These are phyloP conservation scores for Cephus pulcher DNA, from an alignment of 2,888 invertebrate genomes.

Conservation along the genomic window DNA sequence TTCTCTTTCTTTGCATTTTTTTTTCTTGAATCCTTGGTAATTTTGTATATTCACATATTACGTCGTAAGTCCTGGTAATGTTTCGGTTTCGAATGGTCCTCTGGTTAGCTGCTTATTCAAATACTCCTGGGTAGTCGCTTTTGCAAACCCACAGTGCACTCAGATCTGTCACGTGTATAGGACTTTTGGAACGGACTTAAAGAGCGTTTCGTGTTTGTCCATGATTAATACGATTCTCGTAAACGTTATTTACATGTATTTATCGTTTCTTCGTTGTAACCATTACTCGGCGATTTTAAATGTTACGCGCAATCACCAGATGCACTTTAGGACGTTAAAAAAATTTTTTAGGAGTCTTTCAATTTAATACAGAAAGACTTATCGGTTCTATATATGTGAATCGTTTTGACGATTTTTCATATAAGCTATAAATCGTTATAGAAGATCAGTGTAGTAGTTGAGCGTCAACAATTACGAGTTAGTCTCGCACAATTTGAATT, in stretches of 20 bases:
- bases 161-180: not conserved
- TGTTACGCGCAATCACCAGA: not conserved
- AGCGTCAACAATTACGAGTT: not conserved
- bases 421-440: too few relatives aligned
- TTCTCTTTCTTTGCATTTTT: not conserved
- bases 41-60: not conserved
- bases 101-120: not conserved
- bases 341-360: not conserved
- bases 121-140: not conserved
- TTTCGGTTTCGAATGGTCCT: not conserved
- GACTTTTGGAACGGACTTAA: not conserved
- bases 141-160: not conserved
- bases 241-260: not conserved
- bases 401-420: too few relatives aligned
- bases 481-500: not conserved
- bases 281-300: not conserved
- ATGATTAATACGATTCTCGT: not conserved
- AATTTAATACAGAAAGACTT: not conserved
- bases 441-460: too few relatives aligned
- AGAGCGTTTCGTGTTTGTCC: not conserved
- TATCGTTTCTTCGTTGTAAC: not conserved
- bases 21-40: too few relatives aligned
- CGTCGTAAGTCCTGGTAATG: not conserved
- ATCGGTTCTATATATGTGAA: too few relatives aligned
- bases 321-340: not conserved